phyloP scores from a whole-genome alignment of 2,888 invertebrate species.

The Bellardia bayeri region DNA sequence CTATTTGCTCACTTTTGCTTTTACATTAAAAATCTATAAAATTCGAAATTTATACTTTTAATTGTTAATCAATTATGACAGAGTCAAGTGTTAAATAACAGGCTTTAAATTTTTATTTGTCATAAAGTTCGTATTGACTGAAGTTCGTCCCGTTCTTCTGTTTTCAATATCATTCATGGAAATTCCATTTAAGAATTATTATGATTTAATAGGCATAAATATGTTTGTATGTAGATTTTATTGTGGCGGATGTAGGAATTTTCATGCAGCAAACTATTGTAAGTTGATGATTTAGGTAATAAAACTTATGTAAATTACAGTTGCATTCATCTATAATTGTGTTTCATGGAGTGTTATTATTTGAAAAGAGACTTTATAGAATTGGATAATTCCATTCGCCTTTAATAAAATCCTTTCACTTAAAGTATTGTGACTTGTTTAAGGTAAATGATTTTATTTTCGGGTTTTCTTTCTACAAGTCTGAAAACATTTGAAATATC shows the following conservation, averaged over 20 bases:
- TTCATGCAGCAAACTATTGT: not conserved
- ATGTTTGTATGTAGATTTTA: constrained; percentile 12
- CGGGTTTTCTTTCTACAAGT: too few relatives aligned
- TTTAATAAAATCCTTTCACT: too few relatives aligned
- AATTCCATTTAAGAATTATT: constrained; percentile 4
- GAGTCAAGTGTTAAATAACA: constrained; percentile 49
- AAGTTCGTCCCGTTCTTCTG: not conserved
- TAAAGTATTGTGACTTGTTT: too few relatives aligned
- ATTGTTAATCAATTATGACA: constrained; percentile 50
- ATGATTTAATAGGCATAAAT: constrained; percentile 31
- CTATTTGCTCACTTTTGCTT: constrained; percentile 32
- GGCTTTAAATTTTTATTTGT: constrained; percentile 51
- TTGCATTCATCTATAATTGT: not conserved
- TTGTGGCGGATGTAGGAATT: constrained; percentile 19
- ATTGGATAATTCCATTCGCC: too few relatives aligned
- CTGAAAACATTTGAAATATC: too few relatives aligned
- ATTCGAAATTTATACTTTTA: constrained; percentile 37
- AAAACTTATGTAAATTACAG: not conserved
- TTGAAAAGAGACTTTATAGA: too few relatives aligned
- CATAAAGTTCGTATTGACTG: constrained; percentile 39
- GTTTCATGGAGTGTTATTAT: too few relatives aligned
- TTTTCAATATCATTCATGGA: not conserved
- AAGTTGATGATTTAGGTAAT: constrained; percentile 21
- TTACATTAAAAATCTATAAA: constrained; percentile 27
- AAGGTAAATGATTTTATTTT: too few relatives aligned